Evolutionary conservation across 1,140 invertebrate genomes (phyloP), one percentile per base, ranked within the genome.

Genomic region (Vollenhovia emeryi): DNA sequence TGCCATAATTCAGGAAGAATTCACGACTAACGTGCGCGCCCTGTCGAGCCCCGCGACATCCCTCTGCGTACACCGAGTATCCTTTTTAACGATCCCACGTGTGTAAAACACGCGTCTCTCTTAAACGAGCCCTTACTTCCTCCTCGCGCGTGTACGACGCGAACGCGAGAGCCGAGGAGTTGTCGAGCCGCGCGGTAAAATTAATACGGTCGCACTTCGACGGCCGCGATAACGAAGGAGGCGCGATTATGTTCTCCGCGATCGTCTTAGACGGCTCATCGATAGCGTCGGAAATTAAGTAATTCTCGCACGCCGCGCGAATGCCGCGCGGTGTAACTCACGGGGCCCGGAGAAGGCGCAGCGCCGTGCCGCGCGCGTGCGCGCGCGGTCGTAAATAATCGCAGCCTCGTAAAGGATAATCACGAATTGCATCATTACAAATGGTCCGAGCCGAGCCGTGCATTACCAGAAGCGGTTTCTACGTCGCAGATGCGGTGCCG

Each of bases 1-100:
- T 83, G 69, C 76, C 48, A 89, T 89, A 89, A 76, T 88, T 89
- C 85, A 88, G 75, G 84, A 85, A 82, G 87, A 76, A 86, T 89
- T 83, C 84, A 50, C 52, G 87, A 88, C 18, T 76, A 86, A 88
- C 87, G 69, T 55, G 43, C 66, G 2, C 75, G 75, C 59, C 33
- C 11, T 40, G 87, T 82, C 86, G 82, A 40, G 21, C 83, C 69
- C 43, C 4, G 60, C 62, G 83, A 86, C 86, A 55, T 75, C 40
- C 60, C 50, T 1, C 27, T 36, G 50, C 43, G 57, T 45, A 66
- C 48, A 24, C 33, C 69, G 45, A 36, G 86, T 62, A 71, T 78
- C 73, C 74, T 74, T 86, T 66, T 73, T 89, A 89, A 89, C 62
- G 87, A 84, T 71, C 7, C 60, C 45, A 64, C 84, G 85, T 69